These are phyloP conservation scores for Agelaius phoeniceus DNA, from an alignment of 2,113 vertebrate genomes.

Conservation along the genomic window DNA sequence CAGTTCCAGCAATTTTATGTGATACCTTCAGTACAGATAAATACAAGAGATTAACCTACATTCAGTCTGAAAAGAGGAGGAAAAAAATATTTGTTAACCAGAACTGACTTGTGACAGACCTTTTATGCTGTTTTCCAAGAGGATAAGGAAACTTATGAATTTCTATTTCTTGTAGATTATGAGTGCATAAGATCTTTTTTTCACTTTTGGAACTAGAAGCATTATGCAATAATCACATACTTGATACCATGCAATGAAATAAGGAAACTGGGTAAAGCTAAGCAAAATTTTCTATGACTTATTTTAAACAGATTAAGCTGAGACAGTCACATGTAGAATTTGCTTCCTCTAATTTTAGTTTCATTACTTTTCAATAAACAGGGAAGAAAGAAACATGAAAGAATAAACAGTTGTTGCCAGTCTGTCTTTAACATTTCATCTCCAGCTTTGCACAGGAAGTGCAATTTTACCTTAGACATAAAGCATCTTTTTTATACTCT, in stretches of 20 bases:
- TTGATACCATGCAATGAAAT: not conserved
- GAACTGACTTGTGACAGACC: constrained; percentile 54
- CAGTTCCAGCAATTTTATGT: constrained; percentile 38
- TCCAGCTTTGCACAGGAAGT: not conserved
- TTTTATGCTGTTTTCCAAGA: constrained; percentile 47
- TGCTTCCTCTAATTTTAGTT: not conserved
- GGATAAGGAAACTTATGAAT: constrained; percentile 39
- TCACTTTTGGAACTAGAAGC: not conserved
- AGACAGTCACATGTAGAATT: not conserved
- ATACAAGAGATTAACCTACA: constrained; percentile 50
- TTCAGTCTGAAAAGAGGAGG: constrained; percentile 45
- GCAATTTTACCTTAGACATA: not conserved
- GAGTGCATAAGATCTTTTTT: not conserved
- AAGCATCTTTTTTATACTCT: not conserved
- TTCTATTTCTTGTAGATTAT: not conserved
- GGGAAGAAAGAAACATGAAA: not conserved
- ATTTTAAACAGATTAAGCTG: not conserved
- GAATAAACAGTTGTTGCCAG: not conserved
- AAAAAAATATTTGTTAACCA: constrained; percentile 59
- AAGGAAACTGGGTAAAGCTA: not conserved
- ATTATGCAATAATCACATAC: not conserved
- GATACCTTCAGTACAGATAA: constrained; percentile 49
- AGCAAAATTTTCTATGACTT: not conserved
- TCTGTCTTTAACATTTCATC: not conserved
- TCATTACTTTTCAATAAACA: not conserved